These are phyloP conservation scores for Cephus spinipes DNA, from an alignment of 2,888 invertebrate species.

Conservation along the genomic window DNA sequence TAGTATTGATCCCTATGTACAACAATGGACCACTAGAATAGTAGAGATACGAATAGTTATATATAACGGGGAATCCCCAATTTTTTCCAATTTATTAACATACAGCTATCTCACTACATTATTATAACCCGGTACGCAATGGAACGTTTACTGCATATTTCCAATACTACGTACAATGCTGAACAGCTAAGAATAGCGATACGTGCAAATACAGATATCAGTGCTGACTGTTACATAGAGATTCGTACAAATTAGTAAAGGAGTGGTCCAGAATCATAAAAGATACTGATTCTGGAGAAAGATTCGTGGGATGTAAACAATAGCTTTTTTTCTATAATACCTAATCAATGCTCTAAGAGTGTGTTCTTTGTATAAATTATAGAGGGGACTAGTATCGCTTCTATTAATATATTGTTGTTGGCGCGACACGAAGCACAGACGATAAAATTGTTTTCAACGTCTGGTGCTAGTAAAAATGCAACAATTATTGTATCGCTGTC, in stretches of 20 bases:
- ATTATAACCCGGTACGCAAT: not conserved
- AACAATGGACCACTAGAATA: not conserved
- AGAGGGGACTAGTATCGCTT: constrained; percentile 15
- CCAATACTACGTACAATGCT: not conserved
- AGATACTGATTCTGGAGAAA: not conserved
- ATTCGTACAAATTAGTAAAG: not conserved
- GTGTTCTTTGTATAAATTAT: constrained; percentile 8
- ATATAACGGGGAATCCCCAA: not conserved
- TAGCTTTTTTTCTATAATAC: not conserved
- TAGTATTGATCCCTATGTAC: not conserved
- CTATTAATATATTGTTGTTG: constrained; percentile 11
- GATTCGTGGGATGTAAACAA: not conserved
- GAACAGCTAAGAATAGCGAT: not conserved
- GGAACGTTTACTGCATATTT: not conserved
- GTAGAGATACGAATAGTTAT: not conserved
- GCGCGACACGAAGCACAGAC: constrained; percentile 1
- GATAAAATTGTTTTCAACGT: constrained; percentile 13
- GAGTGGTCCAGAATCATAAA: not conserved
- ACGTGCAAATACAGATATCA: not conserved
- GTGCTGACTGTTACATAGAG: not conserved
- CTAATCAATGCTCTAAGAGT: not conserved
- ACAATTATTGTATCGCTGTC: constrained; percentile 3
- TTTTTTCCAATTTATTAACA: not conserved
- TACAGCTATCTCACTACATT: not conserved
- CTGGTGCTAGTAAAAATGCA: not conserved